A percentile compares a stretch with the other conserved stretches of the same genome.
Evolutionary conservation across 2,888 invertebrate species (phyloP).

Genomic region (Phortica okadai): DNA sequence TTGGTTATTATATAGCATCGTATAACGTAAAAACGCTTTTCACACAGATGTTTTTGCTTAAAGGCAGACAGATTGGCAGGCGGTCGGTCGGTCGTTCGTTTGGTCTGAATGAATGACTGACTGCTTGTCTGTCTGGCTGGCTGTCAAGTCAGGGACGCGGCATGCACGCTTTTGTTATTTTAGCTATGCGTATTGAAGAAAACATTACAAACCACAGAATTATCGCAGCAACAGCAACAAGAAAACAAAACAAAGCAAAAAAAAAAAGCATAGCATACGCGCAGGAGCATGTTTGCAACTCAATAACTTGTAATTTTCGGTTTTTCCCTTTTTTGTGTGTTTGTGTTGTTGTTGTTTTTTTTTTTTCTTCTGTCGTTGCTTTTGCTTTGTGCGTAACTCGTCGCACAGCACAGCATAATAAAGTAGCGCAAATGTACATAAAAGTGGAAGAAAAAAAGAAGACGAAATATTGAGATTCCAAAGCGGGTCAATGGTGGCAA

Average conservation of each 20-base stretch:
- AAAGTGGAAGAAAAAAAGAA: not conserved
- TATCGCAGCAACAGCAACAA: constrained; percentile 35
- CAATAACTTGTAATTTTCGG: constrained; percentile 66
- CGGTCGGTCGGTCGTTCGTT: not conserved
- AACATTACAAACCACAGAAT: constrained; percentile 29
- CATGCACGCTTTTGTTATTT: not conserved
- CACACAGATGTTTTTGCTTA: constrained; percentile 4
- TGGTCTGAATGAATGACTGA: not conserved
- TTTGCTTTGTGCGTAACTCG: constrained; percentile 48
- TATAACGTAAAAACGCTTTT: not conserved
- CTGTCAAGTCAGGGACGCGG: not conserved
- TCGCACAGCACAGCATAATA: not conserved
- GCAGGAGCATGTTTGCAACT: constrained; percentile 59
- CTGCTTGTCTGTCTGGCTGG: not conserved
- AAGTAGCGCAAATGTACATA: constrained; percentile 3
- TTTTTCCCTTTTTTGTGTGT: constrained; percentile 6
- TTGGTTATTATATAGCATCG: not conserved
- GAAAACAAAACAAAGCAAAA: not conserved
- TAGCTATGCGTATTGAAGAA: constrained; percentile 2
- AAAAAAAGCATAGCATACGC: constrained; percentile 46
- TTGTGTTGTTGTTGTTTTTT: not conserved
- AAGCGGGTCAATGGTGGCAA: constrained; percentile 34
- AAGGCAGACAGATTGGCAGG: not conserved
- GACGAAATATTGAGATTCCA: not conserved
- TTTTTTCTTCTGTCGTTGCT: constrained; percentile 43